phyloP scores from a whole-genome alignment of 1,140 invertebrate genomes.

The Eupristina koningsbergeri region DNA sequence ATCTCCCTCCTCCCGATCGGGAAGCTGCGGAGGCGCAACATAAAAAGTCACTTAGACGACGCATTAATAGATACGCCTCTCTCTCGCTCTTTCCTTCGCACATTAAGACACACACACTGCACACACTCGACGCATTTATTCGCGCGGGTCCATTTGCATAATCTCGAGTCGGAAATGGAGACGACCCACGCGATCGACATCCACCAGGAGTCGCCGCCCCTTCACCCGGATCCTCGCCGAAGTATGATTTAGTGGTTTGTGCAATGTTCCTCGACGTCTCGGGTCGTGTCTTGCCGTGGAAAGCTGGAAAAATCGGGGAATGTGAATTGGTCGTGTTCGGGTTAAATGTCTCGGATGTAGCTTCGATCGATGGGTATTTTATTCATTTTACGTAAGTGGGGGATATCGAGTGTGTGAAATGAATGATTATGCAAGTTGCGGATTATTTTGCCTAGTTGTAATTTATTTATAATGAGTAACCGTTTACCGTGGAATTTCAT shows the following conservation, averaged over 20 bases:
- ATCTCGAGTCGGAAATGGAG: constrained; percentile 7
- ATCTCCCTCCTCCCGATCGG: too few relatives aligned
- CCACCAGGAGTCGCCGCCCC: neutral
- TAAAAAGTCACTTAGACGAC: constrained; percentile 52
- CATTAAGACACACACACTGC: too few relatives aligned
- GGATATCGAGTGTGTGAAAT: constrained; percentile 30
- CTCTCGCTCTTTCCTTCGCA: neutral
- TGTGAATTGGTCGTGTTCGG: neutral
- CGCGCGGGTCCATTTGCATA: constrained; percentile 38
- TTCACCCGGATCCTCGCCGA: too few relatives aligned
- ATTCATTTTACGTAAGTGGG: constrained; percentile 40
- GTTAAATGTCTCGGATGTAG: constrained; percentile 20
- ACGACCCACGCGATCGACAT: too few relatives aligned
- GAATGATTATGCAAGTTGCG: constrained; percentile 32
- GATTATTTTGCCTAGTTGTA: neutral
- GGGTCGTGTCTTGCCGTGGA: too few relatives aligned
- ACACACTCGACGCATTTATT: neutral
- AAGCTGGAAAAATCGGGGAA: constrained; percentile 15
- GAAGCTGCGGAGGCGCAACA: constrained; percentile 22
- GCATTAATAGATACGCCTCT: constrained; percentile 37
- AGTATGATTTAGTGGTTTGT: neutral
- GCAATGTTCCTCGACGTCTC: neutral
- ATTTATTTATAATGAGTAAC: constrained; percentile 15
- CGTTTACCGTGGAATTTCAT: neutral
- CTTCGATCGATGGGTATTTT: constrained; percentile 20